Base-by-base conservation (phyloP, 2,113 vertebrate genomes). In the Indri indri region DNA sequence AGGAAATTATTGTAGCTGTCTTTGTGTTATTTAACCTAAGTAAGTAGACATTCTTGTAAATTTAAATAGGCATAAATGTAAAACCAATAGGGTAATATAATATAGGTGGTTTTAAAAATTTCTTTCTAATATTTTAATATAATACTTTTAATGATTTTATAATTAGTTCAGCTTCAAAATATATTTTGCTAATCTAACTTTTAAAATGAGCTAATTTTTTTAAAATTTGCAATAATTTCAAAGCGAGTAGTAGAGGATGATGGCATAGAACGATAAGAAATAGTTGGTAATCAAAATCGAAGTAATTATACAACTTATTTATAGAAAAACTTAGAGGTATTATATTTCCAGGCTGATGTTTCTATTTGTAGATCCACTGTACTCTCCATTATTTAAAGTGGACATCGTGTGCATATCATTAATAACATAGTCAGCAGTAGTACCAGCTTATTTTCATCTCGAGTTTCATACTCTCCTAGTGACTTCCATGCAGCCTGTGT, bases 351-450 rank as follows among this genome's bases (percentile, higher is more conserved):
- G n/a, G 68, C 34, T 47, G 3, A 42, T 83, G 32, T 87, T 52
- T 82, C 71, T 82, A 0, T 85, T 71, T 92, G 57, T 93, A 95
- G 73, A 32, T 61, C 9, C 37, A 22, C 23, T 93, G 85, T 91
- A 63, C 12, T 90, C 81, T 88, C 45, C 81, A 63, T 94, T 90
- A 66, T 94, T 90, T 79, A 77, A 84, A 96, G 83, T 89, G 66
- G 22, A 45, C 37, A 32, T 91, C 34, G 6, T 65, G 52, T 80
- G 40, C 42, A 32, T 14, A 57, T 88, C 85, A 88, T 88, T 96
- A 95, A 70, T 84, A 95, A 59, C 83, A 14, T n/a, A 54, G 65
- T 54, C 40, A 86, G 82, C 37, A 73, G 57, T 82, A 42, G 52
- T 92, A 66, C 54, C 40, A 82, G 30, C 68, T 95, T 79, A n/a